phyloP scores from a whole-genome alignment of 30 jellyfish, hydroid and myxozoan genomes.

The Turritopsis dohrnii region DNA sequence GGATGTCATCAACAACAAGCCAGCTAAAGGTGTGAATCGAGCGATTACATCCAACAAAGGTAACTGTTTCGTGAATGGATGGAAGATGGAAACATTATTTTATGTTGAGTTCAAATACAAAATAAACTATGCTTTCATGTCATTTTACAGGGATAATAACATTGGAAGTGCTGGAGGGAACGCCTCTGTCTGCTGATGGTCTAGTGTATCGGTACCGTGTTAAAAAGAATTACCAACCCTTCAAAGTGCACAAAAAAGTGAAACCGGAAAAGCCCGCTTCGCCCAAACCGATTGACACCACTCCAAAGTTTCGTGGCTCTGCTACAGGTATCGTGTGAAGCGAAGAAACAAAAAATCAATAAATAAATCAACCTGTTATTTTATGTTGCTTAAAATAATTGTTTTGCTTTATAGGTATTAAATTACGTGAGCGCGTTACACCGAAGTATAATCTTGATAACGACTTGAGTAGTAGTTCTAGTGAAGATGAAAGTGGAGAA shows the following conservation, averaged over 20 bases:
- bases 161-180: constrained; percentile 78
- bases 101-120: too few species aligned
- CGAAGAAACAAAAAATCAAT: too few species aligned
- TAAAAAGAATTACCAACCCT: constrained; percentile 78
- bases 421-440: constrained; percentile 74
- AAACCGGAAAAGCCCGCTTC: constrained; percentile 54
- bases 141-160: constrained; percentile 66
- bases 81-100: not conserved
- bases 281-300: constrained; percentile 41
- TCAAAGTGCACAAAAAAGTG: constrained; percentile 38
- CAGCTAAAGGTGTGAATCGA: constrained; percentile 92
- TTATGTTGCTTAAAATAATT: not conserved
- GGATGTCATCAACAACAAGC: constrained; percentile 87
- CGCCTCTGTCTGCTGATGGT: constrained; percentile 82
- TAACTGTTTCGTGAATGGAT: not conserved
- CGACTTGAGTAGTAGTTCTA: constrained; percentile 39
- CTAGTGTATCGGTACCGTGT: constrained; percentile 57
- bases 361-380: too few species aligned
- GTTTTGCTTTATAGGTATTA: constrained; percentile 42
- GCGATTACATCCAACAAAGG: constrained; percentile 88
- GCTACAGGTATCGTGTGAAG: constrained; percentile 26
- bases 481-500: constrained; percentile 78
- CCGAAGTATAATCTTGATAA: constrained; percentile 87
- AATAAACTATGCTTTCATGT: not conserved
- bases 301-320: constrained; percentile 30